These are phyloP conservation scores for Drosophila parvula DNA, from an alignment of 1,140 invertebrate genomes.

Conservation along the genomic window DNA sequence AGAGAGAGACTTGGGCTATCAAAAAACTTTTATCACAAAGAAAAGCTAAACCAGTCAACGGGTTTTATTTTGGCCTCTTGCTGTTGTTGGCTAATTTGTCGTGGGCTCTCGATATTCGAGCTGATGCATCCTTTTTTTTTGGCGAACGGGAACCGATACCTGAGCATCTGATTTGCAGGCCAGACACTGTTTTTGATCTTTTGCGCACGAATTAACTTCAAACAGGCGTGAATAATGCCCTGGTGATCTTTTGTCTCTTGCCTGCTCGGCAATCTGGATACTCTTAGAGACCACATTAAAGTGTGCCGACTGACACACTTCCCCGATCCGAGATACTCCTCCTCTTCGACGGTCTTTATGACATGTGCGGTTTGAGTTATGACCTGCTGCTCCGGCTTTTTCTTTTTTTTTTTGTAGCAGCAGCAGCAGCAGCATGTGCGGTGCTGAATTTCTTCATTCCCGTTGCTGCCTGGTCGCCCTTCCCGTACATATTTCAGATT, in stretches of 20 bases:
- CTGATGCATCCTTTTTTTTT: slow-evolving; percentile 20
- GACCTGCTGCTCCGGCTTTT: slow-evolving; percentile 12
- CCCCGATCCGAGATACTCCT: slow-evolving; percentile 26
- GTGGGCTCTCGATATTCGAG: slow-evolving; percentile 38
- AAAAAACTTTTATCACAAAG: slow-evolving; percentile 66
- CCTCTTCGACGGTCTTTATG: slow-evolving; percentile 44
- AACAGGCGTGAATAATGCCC: slow-evolving; percentile 73
- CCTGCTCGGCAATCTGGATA: slow-evolving; percentile 52
- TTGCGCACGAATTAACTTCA: slow-evolving; percentile 69
- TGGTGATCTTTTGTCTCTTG: slow-evolving; percentile 60
- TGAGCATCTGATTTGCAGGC: slow-evolving; percentile 40
- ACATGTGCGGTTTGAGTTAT: slow-evolving; percentile 66
- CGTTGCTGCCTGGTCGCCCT: background rate
- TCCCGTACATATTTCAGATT: slow-evolving; percentile 62
- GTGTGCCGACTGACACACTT: slow-evolving; percentile 73
- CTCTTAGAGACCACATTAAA: slow-evolving; percentile 67
- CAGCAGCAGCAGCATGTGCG: slow-evolving; percentile 64
- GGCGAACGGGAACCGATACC: slow-evolving; percentile 11
- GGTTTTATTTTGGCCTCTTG: slow-evolving; percentile 24
- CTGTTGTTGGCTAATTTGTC: slow-evolving; percentile 59
- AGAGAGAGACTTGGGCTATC: slow-evolving; percentile 43
- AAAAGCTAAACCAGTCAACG: slow-evolving; percentile 45
- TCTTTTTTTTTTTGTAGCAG: background rate
- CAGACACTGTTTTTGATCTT: slow-evolving; percentile 41
- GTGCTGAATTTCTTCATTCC: slow-evolving; percentile 22